Evolutionary conservation across 2,113 vertebrate species (phyloP), one percentile per base, ranked within the genome.

Genomic region (Ammodytes dubius): DNA sequence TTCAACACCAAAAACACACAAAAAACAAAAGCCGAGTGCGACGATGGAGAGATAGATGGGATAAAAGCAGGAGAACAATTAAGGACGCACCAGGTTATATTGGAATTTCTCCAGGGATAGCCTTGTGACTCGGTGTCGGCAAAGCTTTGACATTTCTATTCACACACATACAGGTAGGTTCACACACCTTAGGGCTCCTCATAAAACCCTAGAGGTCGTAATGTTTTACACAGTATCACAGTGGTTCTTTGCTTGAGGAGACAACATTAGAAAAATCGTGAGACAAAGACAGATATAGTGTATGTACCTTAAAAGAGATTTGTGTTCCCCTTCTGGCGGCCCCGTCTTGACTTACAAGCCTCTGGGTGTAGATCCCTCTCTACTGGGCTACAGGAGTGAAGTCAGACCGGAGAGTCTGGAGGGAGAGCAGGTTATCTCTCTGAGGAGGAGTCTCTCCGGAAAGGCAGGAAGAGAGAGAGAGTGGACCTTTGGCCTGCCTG

Each of bases 401-500:
- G 70, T 78, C 46, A 64, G 65, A 74, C 52, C 2, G 0, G 61
- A 70, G 66, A 47, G 63, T 6, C 57, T 58, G 7, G 13, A 81
- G 47, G 7, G 13, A 81, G 47, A 69, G 74, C 58, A 73, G 80
- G 67, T 82, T 89, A 80, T 87, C 68, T 81, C 68, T 76, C 60
- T 42, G 0, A 90, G 81, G 85, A 83, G 88, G 88, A 91, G 84
- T 71, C 76, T 56, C 39, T 74, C n/a, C n/a, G 77, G 19, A 75
- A 52, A 79, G 66, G 43, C 39, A 35, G 27, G 27, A n/a, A n/a
- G 27, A 27, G 27, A 27, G 27, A 27, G 12, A 37, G 40, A 12
- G 57, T 50, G 64, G 85, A 94, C 89, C 91, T 94, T 94, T 91
- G 92, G 57, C 72, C 91, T 19, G 46, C 46, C 73, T 86, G 88